Percentiles rank a stretch among this genome's conserved stretches.
These are phyloP conservation scores for Arnoldichthys spilopterus DNA, from an alignment of 2,797 vertebrate species.

Conservation along the genomic window DNA sequence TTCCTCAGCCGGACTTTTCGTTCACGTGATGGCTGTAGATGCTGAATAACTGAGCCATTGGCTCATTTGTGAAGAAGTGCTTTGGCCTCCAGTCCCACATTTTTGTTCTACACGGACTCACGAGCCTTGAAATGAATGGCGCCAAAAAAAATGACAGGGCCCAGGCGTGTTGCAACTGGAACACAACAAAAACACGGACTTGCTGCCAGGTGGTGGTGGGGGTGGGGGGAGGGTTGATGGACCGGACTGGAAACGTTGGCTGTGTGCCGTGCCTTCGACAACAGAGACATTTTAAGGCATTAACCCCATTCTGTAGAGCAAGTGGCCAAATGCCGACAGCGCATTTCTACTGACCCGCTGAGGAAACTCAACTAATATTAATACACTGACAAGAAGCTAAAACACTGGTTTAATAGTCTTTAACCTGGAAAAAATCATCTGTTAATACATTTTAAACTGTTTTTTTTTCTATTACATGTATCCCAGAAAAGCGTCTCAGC, in stretches of 20 bases:
- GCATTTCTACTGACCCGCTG: neutral
- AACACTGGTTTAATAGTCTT: neutral
- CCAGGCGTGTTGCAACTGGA: neutral
- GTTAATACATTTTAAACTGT: no score
- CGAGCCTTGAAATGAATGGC: neutral
- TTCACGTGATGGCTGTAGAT: slow-evolving; percentile 81
- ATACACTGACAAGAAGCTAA: neutral
- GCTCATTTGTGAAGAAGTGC: neutral
- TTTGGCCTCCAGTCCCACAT: no score
- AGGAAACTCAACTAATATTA: neutral
- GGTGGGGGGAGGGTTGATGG: neutral
- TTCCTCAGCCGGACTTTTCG: slow-evolving; percentile 89
- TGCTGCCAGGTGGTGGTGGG: no score
- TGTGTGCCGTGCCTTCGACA: neutral
- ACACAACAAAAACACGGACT: neutral
- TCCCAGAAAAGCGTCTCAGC: no score
- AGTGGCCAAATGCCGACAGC: neutral
- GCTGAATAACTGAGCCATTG: slow-evolving; percentile 60
- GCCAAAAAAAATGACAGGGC: neutral
- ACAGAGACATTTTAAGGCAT: neutral
- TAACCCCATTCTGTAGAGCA: neutral
- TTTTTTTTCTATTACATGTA: no score
- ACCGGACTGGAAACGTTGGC: neutral
- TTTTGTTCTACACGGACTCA: neutral
- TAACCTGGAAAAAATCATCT: neutral